These are phyloP conservation scores for Lepidurus packardi DNA, from an alignment of 1,140 invertebrate genomes.

Conservation along the genomic window DNA sequence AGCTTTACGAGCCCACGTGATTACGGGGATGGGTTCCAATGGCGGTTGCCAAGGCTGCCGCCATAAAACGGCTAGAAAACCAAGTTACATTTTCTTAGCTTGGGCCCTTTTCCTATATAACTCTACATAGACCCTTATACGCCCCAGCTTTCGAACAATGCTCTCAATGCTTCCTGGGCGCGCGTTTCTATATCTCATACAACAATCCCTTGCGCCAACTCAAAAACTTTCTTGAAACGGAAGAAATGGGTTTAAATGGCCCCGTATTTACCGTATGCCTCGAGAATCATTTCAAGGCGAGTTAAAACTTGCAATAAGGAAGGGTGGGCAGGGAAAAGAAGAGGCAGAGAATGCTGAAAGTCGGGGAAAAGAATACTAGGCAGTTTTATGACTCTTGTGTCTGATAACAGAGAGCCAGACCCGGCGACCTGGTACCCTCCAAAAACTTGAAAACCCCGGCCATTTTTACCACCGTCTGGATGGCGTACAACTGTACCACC, in stretches of 20 bases:
- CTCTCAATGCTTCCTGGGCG: background rate
- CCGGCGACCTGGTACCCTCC: background rate
- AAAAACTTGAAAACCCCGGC: background rate
- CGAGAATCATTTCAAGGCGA: background rate
- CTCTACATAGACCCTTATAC: background rate
- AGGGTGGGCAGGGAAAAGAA: background rate
- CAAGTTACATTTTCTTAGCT: conserved; percentile 10
- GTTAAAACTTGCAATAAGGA: background rate
- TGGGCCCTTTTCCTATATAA: background rate
- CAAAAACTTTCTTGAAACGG: no score
- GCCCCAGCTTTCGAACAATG: background rate
- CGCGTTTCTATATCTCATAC: no score
- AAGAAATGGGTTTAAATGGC: no score
- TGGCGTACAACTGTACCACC: background rate
- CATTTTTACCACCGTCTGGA: conserved; percentile 6
- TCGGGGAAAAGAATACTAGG: background rate
- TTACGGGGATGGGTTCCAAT: conserved; percentile 26
- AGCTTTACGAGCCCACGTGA: conserved; percentile 33
- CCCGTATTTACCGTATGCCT: background rate
- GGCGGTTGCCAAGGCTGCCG: conserved; percentile 19
- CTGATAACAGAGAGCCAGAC: background rate
- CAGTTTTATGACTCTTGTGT: conserved; percentile 7
- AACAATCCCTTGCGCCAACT: no score
- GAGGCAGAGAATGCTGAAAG: background rate
- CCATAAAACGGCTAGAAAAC: conserved; percentile 21